Evolutionary conservation across 2,797 vertebrate species (phyloP), one percentile per base, ranked within the genome.

Genomic region (Sebastes iracundus): DNA sequence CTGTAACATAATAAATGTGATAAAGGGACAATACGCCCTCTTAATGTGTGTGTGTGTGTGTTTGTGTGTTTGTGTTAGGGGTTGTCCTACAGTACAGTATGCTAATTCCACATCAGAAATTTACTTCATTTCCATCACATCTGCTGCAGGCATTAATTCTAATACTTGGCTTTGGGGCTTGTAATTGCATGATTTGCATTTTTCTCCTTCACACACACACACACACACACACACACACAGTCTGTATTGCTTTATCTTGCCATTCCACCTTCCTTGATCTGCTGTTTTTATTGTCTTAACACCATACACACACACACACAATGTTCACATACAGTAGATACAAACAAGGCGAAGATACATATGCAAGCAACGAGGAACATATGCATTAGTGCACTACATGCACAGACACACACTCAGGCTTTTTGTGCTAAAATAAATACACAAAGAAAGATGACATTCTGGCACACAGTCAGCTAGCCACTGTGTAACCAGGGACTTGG

Each of bases 181-280:
- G 84, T 91, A 91, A 93, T 93, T 93, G 89, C 88, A 90, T 83
- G 85, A 93, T 94, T 94, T 93, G 90, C 92, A 94, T 94, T 90
- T 92, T 85, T 90, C 88, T 87, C 35, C 81, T 85, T 90, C 35
- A 30, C 74, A 68, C 49, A 28, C 76, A 16, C 38, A 6, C 27
- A 56, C 53, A 49, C 33, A 35, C 10, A 35, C 33, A 14, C 35
- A 38, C 35, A 14, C 35, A 14, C 35, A 14, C 35, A 38, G 35
- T 38, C 35, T 38, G 35, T 27, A 6, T 86, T 62, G 77, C 89
- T 87, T 88, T 85, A 89, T 91, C 79, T 82, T 75, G 69, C 77
- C 63, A 74, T 84, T 88, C 77, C 86, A 87, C 85, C 81, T 85
- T 72, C 72, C 77, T 87, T 88, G 82, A 91, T 89, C 74, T 76